These are phyloP conservation scores for Zosterops hypoxanthus DNA, from an alignment of 2,113 vertebrate species.

Conservation along the genomic window DNA sequence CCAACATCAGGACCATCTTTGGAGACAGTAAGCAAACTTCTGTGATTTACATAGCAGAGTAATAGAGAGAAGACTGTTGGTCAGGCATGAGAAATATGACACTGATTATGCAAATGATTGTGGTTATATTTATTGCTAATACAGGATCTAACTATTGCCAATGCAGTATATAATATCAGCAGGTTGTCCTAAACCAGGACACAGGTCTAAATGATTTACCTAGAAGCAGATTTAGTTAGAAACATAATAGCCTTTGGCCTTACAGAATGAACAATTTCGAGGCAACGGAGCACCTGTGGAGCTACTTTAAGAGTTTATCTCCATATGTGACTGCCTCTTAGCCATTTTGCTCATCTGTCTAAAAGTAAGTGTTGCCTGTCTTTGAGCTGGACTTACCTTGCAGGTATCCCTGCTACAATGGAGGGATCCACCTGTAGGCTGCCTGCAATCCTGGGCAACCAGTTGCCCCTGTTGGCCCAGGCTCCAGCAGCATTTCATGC, in stretches of 20 bases:
- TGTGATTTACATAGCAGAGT: neutral
- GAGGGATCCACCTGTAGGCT: neutral
- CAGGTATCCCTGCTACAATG: neutral
- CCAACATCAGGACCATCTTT: accelerated
- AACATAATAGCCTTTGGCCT: neutral
- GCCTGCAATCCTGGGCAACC: neutral
- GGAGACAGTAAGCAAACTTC: neutral
- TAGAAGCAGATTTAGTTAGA: neutral
- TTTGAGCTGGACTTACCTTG: neutral
- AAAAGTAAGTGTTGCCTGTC: too few relatives aligned
- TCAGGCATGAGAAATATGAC: neutral
- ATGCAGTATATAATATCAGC: neutral
- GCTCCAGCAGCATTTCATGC: neutral
- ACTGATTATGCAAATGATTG: neutral
- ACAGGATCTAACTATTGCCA: neutral
- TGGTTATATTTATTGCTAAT: neutral
- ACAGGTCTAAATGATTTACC: neutral
- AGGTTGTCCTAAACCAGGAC: neutral
- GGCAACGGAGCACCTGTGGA: neutral
- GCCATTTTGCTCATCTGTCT: neutral
- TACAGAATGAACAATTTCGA: neutral
- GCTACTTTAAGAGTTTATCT: neutral
- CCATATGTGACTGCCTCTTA: neutral
- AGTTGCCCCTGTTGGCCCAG: neutral
- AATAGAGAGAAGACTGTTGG: neutral